Conservation (phyloP, 2,797 vertebrate genomes). For the Lemur catta region DNA sequence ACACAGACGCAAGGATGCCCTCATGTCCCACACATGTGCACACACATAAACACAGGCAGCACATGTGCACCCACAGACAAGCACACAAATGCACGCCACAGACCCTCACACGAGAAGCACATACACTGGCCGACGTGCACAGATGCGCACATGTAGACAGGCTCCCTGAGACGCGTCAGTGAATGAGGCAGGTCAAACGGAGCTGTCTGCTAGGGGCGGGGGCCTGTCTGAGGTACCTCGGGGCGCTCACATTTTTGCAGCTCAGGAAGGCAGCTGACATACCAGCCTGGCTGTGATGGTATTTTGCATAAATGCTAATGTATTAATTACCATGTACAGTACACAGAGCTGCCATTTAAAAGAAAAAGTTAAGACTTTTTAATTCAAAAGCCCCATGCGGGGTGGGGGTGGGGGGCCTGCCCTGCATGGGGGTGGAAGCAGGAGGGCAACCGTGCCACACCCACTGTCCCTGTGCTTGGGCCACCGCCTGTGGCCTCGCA, state of each 20-base stretch:
- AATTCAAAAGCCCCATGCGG: conserved; percentile 77
- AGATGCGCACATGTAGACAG: background rate
- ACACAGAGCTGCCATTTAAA: conserved; percentile 81
- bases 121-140: rapidly evolving
- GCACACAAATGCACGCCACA: background rate
- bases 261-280: conserved; percentile 80
- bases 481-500: background rate
- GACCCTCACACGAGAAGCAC: background rate
- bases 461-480: background rate
- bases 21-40: background rate
- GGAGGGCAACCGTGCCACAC: background rate
- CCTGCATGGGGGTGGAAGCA: background rate
- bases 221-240: conserved; percentile 73
- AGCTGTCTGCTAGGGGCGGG: conserved; percentile 66
- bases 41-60: background rate
- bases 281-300: conserved; percentile 79
- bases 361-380: conserved; percentile 79
- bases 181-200: conserved; percentile 57
- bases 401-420: conserved; percentile 63
- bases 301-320: conserved; percentile 83
- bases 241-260: conserved; percentile 80
- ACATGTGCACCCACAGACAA: background rate
- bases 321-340: conserved; percentile 82
- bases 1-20: background rate
- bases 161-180: background rate